phyloP scores from a whole-genome alignment of 2,113 vertebrate genomes.

The Carlito syrichta region DNA sequence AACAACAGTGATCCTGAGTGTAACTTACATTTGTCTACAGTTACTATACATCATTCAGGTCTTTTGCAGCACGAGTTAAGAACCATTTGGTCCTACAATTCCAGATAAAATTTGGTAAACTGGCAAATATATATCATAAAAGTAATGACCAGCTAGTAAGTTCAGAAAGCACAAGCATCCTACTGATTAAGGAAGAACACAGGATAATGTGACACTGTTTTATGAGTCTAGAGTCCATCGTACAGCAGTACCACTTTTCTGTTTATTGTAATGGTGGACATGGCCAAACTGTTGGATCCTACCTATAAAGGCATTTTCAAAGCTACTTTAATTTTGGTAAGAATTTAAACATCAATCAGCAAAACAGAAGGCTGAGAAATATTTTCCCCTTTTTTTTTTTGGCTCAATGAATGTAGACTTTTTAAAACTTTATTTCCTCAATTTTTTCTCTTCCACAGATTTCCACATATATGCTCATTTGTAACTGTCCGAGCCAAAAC shows the following conservation, averaged over 20 bases:
- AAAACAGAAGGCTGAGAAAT: slow-evolving; percentile 44
- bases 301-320: slow-evolving; percentile 31
- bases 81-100: slow-evolving; percentile 21
- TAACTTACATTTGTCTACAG: slow-evolving; percentile 51
- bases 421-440: not conserved
- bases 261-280: not conserved
- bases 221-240: not conserved
- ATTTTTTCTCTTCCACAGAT: not conserved
- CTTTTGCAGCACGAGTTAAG: slow-evolving; percentile 47
- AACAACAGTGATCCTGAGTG: slow-evolving; percentile 62
- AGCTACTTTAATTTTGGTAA: slow-evolving; percentile 10
- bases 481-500: not conserved
- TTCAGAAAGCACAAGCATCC: slow-evolving; percentile 18
- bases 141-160: slow-evolving; percentile 55
- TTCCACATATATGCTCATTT: not conserved
- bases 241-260: not conserved
- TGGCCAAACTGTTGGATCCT: slow-evolving; percentile 25
- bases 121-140: slow-evolving; percentile 52
- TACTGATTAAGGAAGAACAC: not conserved
- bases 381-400: slow-evolving; percentile 30
- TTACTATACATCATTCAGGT: not conserved
- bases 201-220: not conserved
- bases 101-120: slow-evolving; percentile 64
- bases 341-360: slow-evolving; percentile 38
- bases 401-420: slow-evolving; percentile 13